phyloP scores from a whole-genome alignment of 2,797 vertebrate genomes.

The Galaxias olidus region DNA sequence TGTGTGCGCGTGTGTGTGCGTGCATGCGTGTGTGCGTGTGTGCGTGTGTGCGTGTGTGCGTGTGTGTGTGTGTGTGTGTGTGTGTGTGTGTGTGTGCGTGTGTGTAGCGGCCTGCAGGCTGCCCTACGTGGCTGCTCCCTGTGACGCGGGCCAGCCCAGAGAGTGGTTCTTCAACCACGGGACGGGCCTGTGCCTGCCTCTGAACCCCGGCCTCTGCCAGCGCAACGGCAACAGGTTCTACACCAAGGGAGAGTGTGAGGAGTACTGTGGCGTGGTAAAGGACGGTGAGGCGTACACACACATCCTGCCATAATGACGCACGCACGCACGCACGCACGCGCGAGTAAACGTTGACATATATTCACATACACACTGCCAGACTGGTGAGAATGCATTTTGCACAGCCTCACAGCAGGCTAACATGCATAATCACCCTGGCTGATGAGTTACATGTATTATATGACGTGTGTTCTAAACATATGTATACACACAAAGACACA shows the following conservation, averaged over 20 bases:
- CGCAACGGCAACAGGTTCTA: constrained; percentile 94
- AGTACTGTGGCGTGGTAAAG: constrained; percentile 84
- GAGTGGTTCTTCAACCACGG: constrained; percentile 84
- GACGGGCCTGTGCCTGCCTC: constrained; percentile 79
- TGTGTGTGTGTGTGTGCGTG: neutral
- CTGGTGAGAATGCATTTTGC: neutral
- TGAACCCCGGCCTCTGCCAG: constrained; percentile 79
- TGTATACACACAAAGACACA: no score
- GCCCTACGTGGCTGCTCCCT: constrained; percentile 74
- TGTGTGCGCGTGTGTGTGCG: constrained; percentile 2
- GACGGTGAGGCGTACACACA: constrained; percentile 71
- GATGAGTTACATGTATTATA: no score
- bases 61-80: constrained; percentile 2
- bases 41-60: neutral
- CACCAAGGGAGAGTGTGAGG: constrained; percentile 90
- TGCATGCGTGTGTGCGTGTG: neutral
- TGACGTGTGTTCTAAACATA: no score
- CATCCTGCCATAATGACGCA: constrained; percentile 16
- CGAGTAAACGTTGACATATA: neutral
- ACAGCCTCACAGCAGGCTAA: no score
- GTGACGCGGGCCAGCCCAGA: constrained; percentile 31
- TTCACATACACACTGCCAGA: neutral
- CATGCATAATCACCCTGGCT: no score
- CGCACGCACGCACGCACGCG: constrained; percentile 4
- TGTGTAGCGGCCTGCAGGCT: constrained; percentile 84